phyloP scores from a whole-genome alignment of 2,113 vertebrate species.

The Serilophus lunatus region DNA sequence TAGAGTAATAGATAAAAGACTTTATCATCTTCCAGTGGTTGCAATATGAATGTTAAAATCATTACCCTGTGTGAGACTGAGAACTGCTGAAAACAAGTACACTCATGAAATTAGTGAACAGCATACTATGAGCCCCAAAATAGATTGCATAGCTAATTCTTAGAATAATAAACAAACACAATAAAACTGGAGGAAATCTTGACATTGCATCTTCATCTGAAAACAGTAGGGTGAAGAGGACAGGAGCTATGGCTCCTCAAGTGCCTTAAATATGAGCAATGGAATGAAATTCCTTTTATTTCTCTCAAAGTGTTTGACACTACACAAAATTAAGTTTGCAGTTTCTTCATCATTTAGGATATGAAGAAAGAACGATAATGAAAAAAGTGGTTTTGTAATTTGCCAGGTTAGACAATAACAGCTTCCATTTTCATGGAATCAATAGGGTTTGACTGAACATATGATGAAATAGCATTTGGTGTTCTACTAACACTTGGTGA shows the following conservation, averaged over 20 bases:
- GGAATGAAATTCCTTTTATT: not conserved
- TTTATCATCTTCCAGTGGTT: not conserved
- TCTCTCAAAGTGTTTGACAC: not conserved
- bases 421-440: not conserved
- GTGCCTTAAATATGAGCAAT: not conserved
- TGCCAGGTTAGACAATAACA: not conserved
- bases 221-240: not conserved
- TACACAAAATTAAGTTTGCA: not conserved
- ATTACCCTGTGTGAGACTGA: not conserved
- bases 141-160: not conserved
- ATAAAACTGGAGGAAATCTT: not conserved
- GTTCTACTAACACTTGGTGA: not conserved
- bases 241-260: rapidly evolving
- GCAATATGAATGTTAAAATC: not conserved
- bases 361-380: not conserved
- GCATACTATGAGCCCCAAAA: not conserved
- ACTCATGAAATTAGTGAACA: not conserved
- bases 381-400: not conserved
- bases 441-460: not conserved
- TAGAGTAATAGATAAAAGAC: not conserved
- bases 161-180: not conserved
- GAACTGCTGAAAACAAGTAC: not conserved
- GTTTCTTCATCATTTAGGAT: not conserved
- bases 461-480: not conserved
- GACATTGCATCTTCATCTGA: not conserved